Evolutionary conservation across 53 echinoderm and acorn worm species (phyloP).

Genomic region (Holothuria scabra): DNA sequence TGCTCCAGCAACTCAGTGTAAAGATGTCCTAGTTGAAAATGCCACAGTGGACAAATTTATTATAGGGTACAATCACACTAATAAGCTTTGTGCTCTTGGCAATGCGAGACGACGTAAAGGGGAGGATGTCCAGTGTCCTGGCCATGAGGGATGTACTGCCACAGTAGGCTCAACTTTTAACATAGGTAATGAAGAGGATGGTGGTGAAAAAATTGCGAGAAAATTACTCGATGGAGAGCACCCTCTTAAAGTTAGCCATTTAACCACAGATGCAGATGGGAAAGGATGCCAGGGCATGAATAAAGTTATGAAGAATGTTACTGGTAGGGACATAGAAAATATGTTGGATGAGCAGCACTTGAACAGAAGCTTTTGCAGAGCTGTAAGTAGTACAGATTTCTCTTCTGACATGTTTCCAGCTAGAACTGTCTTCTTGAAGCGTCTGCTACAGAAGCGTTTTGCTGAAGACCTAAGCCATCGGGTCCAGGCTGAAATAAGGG

Average conservation of each 20-base stretch:
- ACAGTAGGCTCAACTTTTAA: background rate
- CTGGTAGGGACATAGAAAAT: background rate
- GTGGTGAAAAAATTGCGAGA: constrained; percentile 6
- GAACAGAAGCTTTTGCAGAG: constrained; percentile 6
- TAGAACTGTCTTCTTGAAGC: background rate
- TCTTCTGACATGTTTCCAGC: background rate
- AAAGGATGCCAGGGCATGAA: constrained; percentile 35
- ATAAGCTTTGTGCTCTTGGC: constrained; percentile 41
- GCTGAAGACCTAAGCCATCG: constrained; percentile 5
- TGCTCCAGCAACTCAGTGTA: constrained; percentile 52
- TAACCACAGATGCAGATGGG: constrained; percentile 32
- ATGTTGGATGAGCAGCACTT: constrained; percentile 28
- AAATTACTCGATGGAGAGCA: background rate
- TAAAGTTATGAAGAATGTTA: constrained; percentile 1
- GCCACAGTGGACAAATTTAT: constrained; percentile 13
- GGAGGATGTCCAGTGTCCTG: background rate
- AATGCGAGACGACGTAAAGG: background rate
- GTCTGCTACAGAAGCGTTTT: background rate
- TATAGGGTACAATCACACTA: constrained; percentile 42
- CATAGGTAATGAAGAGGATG: constrained; percentile 22
- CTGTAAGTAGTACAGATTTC: background rate
- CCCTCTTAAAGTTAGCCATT: constrained; percentile 13
- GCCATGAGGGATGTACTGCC: constrained; percentile 13
- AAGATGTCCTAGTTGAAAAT: constrained; percentile 42
- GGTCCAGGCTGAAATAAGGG: constrained; percentile 11